Evolutionary conservation across 2,888 invertebrate species (phyloP), one percentile per base, ranked within the genome.

Genomic region (Ecliptopera silaceata): DNA sequence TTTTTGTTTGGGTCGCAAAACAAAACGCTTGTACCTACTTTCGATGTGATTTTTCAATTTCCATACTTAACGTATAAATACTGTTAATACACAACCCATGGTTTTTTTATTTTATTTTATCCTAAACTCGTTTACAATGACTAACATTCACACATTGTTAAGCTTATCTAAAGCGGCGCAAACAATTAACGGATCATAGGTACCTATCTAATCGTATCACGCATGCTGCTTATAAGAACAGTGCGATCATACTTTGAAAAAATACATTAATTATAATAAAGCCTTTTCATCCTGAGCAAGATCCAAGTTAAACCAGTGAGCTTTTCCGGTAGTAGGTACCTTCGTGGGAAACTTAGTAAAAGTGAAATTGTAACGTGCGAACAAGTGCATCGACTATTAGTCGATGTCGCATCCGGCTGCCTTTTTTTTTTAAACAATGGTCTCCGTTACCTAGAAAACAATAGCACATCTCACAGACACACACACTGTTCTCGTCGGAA

Each of bases 401-500:
- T 26, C 26, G 26, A 26, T 68, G 69, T 77, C 74, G 77, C 74
- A 82, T 84, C 81, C 82, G 79, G 80, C 80, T 80, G 86, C 83
- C 82, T 84, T 81, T 83, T 82, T 77, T 59, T 56, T 54, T 31
- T 36, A 71, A 83, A 83, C 75, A 84, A 79, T 77, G 77, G 75
- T 79, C 71, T 71, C 79, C 77, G 66, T 90, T 89, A 91, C 91
- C 91, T 91, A 91, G 86, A 86, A 88, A 91, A 91, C 88, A 90
- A 91, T 87, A 86, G 88, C 90, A 91, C 90, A 90, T 91, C 84
- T 85, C 91, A 90, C 89, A 86, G 84, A 79, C 87, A 90, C 89
- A 89, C 84, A 90, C 90, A 89, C 89, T 87, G 83, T 84, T 82
- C 77, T 82, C 79, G 80, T 84, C 89, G 90, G 90, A 89, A 90